A percentile compares a stretch with the other conserved stretches of the same genome.
phyloP scores from a whole-genome alignment of 2,113 vertebrate genomes.

The Spilogale gracilis region DNA sequence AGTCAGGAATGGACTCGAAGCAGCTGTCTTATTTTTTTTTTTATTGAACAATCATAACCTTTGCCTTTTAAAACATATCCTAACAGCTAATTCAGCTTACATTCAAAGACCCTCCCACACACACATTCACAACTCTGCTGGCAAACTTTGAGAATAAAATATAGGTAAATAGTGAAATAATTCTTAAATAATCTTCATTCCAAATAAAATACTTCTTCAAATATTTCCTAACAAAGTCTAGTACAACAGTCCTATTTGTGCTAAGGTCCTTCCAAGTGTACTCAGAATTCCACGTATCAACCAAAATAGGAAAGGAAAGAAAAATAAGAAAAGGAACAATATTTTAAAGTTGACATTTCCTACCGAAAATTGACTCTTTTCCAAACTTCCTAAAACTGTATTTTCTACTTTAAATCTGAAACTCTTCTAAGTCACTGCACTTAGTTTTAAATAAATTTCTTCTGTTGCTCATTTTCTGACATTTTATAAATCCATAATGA shows the following conservation, averaged over 20 bases:
- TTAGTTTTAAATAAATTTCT: conserved; percentile 11
- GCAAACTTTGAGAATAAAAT: conserved; percentile 78
- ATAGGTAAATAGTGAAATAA: conserved; percentile 79
- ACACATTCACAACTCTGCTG: conserved; percentile 75
- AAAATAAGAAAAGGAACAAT: not conserved
- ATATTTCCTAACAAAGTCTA: conserved; percentile 51
- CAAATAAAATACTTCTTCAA: conserved; percentile 77
- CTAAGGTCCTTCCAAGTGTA: not conserved
- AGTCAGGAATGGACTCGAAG: not conserved
- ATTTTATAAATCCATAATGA: conserved; percentile 26
- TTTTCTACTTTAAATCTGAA: conserved; percentile 53
- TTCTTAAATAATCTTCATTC: conserved; percentile 83
- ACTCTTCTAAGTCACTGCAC: not conserved
- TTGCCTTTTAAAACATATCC: conserved; percentile 77
- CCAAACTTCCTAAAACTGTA: not conserved
- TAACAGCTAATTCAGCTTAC: conserved; percentile 77
- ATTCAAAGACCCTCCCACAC: conserved; percentile 76
- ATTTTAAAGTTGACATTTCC: not conserved
- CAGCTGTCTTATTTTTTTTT: conserved; percentile 55
- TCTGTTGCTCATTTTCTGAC: not conserved
- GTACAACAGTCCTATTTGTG: not conserved
- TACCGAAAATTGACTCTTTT: not conserved
- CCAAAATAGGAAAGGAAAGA: conserved; percentile 9
- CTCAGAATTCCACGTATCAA: not conserved
- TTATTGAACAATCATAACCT: conserved; percentile 86